phyloP scores from a whole-genome alignment of 2,888 invertebrate genomes.

The Meghimatium bilineatum region DNA sequence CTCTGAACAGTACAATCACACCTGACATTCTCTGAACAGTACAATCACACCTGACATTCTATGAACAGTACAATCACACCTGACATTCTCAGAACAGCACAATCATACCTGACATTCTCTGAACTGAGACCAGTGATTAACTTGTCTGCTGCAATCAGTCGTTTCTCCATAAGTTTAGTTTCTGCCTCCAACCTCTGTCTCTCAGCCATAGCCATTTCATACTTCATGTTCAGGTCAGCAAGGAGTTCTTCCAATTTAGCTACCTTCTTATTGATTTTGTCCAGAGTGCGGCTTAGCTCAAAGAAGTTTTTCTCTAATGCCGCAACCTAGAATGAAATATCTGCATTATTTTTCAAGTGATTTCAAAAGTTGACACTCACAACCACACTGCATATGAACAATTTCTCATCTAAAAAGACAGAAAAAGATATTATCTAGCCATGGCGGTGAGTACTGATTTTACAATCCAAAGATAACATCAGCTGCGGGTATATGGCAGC shows the following conservation, averaged over 20 bases:
- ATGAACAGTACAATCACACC: too few relatives aligned
- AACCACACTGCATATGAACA: background rate
- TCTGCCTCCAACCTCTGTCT: conserved; percentile 85
- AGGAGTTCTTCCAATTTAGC: conserved; percentile 84
- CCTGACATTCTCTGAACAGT: too few relatives aligned
- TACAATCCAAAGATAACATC: too few relatives aligned
- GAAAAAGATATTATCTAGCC: too few relatives aligned
- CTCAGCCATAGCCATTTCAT: conserved; percentile 85
- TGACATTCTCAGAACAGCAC: too few relatives aligned
- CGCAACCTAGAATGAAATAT: conserved; percentile 80
- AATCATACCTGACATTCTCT: conserved; percentile 82
- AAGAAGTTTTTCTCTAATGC: conserved; percentile 84
- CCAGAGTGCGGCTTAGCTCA: conserved; percentile 80
- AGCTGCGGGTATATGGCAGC: too few relatives aligned
- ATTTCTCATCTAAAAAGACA: too few relatives aligned
- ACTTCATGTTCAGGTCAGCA: conserved; percentile 83
- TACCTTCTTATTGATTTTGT: conserved; percentile 85
- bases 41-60: too few relatives aligned
- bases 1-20: too few relatives aligned
- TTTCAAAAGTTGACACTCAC: background rate
- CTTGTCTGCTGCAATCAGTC: conserved; percentile 89
- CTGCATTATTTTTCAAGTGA: background rate
- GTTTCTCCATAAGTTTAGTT: conserved; percentile 86
- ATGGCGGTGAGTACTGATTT: too few relatives aligned
- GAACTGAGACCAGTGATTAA: conserved; percentile 89